Percentiles rank a stretch among this genome's conserved stretches.
phyloP scores from a whole-genome alignment of 2,888 invertebrate species.

The Campoplex capitator region DNA sequence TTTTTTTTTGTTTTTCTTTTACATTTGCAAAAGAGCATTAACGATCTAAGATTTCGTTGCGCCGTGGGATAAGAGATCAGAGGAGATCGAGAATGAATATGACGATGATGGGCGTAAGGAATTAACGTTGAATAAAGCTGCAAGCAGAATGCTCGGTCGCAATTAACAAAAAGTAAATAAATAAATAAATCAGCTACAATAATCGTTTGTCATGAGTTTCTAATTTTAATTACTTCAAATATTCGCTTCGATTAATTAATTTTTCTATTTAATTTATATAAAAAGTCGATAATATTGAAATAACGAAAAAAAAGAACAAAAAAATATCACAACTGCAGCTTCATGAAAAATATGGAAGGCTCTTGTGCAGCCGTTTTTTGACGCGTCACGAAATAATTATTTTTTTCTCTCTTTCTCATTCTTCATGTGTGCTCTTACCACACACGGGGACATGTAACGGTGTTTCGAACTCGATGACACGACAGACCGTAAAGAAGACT shows the following conservation, averaged over 20 bases:
- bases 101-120: slow-evolving; percentile 43
- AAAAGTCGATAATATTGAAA: not conserved
- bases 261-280: not conserved
- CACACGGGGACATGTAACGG: slow-evolving; percentile 65
- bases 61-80: slow-evolving; percentile 53
- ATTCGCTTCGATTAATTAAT: not conserved
- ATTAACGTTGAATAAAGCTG: slow-evolving; percentile 49
- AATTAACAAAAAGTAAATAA: not conserved
- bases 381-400: slow-evolving; percentile 15
- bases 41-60: slow-evolving; percentile 67
- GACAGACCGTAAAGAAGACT: slow-evolving; percentile 52
- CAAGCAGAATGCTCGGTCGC: not conserved
- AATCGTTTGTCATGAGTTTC: not conserved
- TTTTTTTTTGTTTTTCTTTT: not conserved
- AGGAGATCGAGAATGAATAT: slow-evolving; percentile 43
- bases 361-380: not conserved
- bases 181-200: not conserved
- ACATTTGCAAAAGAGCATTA: slow-evolving; percentile 58
- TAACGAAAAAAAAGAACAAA: not conserved
- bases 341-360: not conserved
- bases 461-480: slow-evolving; percentile 67
- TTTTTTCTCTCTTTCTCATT: slow-evolving; percentile 24
- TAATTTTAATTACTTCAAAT: not conserved
- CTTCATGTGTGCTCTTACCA: slow-evolving; percentile 54
- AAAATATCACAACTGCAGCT: not conserved